These are phyloP conservation scores for Cossypha polioptera DNA, from an alignment of 2,797 vertebrate genomes.

Conservation along the genomic window DNA sequence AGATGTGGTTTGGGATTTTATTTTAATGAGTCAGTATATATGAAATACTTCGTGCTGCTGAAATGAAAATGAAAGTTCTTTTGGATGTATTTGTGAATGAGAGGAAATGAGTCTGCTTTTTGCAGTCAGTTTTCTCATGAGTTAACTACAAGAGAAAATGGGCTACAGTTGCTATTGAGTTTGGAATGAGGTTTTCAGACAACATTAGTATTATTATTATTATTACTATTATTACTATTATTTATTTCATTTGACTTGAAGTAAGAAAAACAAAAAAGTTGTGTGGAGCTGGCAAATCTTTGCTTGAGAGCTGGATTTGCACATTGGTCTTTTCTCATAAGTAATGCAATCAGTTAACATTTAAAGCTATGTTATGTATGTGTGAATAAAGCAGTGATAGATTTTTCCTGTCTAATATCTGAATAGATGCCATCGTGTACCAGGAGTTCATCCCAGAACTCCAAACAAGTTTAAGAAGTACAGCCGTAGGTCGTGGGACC, in stretches of 20 bases:
- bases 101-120: background rate
- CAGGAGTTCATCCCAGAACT: slow-evolving; percentile 91
- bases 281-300: background rate
- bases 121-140: background rate
- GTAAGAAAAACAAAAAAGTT: background rate
- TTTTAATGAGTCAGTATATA: background rate
- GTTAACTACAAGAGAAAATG: background rate
- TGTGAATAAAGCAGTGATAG: background rate
- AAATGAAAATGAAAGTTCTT: slow-evolving; percentile 8
- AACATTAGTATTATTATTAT: background rate
- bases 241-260: background rate
- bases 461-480: slow-evolving; percentile 98
- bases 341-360: background rate
- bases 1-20: background rate
- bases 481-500: slow-evolving; percentile 97
- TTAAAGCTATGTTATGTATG: background rate
- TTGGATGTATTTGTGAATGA: background rate
- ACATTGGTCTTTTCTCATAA: background rate
- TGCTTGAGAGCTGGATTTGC: background rate
- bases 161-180: background rate
- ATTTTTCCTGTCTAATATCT: background rate
- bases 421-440: slow-evolving; percentile 86
- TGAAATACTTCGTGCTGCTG: background rate
- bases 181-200: background rate
- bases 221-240: background rate